phyloP scores from a whole-genome alignment of 35 echinoderm and acorn worm genomes.

The Diadema setosum region DNA sequence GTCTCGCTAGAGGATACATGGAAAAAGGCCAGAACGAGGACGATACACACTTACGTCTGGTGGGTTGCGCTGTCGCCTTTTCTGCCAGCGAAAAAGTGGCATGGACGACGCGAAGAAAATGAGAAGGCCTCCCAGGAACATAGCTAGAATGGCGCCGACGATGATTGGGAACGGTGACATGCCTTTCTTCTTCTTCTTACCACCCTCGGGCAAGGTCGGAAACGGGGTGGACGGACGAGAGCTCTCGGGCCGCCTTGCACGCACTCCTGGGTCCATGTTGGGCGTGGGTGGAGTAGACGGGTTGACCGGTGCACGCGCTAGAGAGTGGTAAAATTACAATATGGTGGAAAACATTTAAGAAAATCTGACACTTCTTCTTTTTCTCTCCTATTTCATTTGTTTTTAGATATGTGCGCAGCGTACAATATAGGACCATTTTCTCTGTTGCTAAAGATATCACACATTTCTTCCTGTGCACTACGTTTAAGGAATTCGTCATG shows the following conservation, averaged over 20 bases:
- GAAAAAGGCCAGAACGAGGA: no score
- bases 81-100: conserved; percentile 29
- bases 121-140: conserved; percentile 35
- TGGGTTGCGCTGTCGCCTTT: conserved; percentile 17
- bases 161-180: conserved; percentile 57
- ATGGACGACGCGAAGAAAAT: conserved; percentile 52
- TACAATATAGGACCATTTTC: no score
- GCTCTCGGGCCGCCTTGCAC: not conserved
- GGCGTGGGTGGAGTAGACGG: not conserved
- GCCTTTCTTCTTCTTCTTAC: not conserved
- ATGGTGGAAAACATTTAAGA: no score
- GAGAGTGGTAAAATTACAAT: no score
- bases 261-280: not conserved
- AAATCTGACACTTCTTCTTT: no score
- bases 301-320: not conserved
- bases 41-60: conserved; percentile 22
- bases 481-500: no score
- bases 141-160: conserved; percentile 27
- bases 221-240: not conserved
- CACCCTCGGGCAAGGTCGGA: not conserved
- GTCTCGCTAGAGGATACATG: no score
- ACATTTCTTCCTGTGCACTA: no score
- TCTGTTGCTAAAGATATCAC: no score
- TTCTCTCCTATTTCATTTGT: no score
- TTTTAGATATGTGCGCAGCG: no score